These are phyloP conservation scores for Charadrius vociferus DNA, from an alignment of 2,113 vertebrate genomes.

Conservation along the genomic window DNA sequence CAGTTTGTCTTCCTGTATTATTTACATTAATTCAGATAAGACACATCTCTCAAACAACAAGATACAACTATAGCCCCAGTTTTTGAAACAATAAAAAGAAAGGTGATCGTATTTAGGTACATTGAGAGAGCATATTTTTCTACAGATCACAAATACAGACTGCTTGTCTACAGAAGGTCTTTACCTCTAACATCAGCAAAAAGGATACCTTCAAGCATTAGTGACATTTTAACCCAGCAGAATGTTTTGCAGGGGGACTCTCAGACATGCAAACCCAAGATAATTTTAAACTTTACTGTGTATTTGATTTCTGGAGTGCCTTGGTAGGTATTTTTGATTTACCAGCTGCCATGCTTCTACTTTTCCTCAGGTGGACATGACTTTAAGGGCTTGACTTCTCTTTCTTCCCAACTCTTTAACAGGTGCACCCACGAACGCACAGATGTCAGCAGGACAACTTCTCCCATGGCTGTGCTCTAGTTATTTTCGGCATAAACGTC, in stretches of 20 bases:
- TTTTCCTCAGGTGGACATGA: background rate
- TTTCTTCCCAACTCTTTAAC: background rate
- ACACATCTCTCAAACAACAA: background rate
- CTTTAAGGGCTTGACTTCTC: background rate
- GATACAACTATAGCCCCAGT: background rate
- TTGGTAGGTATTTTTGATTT: background rate
- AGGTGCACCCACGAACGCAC: background rate
- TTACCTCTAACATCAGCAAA: background rate
- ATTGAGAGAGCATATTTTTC: background rate
- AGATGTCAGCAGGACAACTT: background rate
- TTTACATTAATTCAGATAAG: background rate
- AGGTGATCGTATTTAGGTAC: background rate
- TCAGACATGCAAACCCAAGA: background rate
- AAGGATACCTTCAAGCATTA: background rate
- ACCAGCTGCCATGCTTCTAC: background rate
- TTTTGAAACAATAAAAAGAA: background rate
- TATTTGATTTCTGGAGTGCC: background rate
- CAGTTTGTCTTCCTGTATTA: background rate
- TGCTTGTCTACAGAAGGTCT: background rate
- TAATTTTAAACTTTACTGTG: background rate
- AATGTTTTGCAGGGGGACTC: background rate
- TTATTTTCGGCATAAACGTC: background rate
- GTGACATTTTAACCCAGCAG: background rate
- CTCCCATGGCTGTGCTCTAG: background rate
- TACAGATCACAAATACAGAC: background rate